Conservation (phyloP, 1,140 invertebrate species). For the Trissolcus basalis region DNA sequence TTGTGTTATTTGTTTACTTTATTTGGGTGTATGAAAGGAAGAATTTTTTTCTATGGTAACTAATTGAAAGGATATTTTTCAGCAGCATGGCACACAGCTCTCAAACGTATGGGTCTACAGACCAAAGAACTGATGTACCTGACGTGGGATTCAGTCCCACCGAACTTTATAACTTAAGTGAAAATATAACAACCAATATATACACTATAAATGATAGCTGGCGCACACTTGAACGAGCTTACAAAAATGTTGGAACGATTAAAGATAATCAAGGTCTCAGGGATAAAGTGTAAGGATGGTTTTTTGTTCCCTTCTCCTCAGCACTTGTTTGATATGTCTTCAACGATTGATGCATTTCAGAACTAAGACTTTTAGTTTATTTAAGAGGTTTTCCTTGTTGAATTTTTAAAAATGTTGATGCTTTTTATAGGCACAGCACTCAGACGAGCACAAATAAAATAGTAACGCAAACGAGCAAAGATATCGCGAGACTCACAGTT, state of each 20-base stretch:
- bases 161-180: conserved; percentile 84
- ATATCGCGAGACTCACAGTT: conserved; percentile 83
- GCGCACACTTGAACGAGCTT: conserved; percentile 83
- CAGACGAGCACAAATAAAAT: conserved; percentile 86
- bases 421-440: conserved; percentile 82
- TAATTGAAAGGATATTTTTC: conserved; percentile 19
- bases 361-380: no score
- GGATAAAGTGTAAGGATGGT: conserved; percentile 79
- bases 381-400: no score
- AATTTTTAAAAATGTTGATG: no score
- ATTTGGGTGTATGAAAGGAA: neutral
- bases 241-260: conserved; percentile 85
- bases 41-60: neutral
- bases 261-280: conserved; percentile 82
- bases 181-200: conserved; percentile 87
- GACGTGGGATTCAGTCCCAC: conserved; percentile 83
- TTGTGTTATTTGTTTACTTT: neutral
- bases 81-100: conserved; percentile 73
- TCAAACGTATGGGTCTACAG: conserved; percentile 74
- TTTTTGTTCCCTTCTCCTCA: neutral
- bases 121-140: conserved; percentile 76
- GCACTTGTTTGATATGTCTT: no score
- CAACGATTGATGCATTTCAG: no score
- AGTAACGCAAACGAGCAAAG: conserved; percentile 83
- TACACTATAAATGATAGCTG: conserved; percentile 84